Evolutionary conservation across 2,113 vertebrate species (phyloP).

Genomic region (Elephas maximus): DNA sequence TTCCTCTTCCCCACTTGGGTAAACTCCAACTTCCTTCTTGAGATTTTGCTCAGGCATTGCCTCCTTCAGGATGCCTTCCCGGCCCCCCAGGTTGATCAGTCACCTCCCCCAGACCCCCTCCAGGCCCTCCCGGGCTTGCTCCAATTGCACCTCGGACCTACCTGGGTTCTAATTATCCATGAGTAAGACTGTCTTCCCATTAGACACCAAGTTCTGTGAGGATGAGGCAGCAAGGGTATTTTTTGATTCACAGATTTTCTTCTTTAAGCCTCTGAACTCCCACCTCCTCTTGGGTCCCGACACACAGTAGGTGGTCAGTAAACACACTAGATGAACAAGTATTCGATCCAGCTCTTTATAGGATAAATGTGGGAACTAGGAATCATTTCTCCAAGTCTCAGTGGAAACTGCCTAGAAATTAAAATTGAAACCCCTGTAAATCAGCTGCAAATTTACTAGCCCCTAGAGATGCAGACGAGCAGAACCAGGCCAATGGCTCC

Average conservation of each 20-base stretch:
- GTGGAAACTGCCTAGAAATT: constrained; percentile 7
- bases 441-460: constrained; percentile 75
- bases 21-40: background rate
- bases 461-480: background rate
- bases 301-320: background rate
- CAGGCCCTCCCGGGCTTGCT: background rate
- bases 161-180: background rate
- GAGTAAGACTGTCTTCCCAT: background rate
- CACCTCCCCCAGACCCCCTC: accelerated
- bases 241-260: background rate
- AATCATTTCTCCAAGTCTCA: background rate
- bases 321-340: background rate
- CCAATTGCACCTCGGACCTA: background rate
- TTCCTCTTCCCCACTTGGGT: background rate
- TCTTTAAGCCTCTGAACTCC: background rate
- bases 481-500: background rate
- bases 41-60: background rate
- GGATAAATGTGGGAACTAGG: background rate
- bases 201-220: background rate
- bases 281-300: accelerated
- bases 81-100: background rate
- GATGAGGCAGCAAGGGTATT: background rate
- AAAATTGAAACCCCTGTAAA: constrained; percentile 56
- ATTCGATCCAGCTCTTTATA: background rate
- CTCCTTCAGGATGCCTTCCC: background rate